Percentiles rank a stretch among this genome's conserved stretches.
These are phyloP conservation scores for Pandemis cinnamomeana DNA, from an alignment of 2,888 invertebrate genomes.

Conservation along the genomic window DNA sequence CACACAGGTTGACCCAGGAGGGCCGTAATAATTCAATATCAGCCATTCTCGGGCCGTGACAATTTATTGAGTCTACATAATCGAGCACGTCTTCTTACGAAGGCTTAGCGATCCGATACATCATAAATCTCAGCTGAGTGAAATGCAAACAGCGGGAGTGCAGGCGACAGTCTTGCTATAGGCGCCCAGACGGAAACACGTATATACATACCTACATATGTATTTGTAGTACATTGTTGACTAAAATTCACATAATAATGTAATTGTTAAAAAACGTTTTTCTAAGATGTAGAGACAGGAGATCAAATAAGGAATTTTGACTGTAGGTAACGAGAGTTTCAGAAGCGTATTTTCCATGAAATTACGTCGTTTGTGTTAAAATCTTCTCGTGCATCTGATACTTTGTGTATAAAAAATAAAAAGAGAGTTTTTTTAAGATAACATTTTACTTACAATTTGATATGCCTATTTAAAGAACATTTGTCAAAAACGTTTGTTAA, in stretches of 20 bases:
- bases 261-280: not conserved
- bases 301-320: too few species aligned
- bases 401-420: too few species aligned
- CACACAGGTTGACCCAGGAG: not conserved
- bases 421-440: too few species aligned
- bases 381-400: too few species aligned
- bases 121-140: constrained; percentile 35
- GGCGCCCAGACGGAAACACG: constrained; percentile 33
- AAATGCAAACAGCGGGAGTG: constrained; percentile 39
- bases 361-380: too few species aligned
- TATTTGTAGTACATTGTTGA: not conserved
- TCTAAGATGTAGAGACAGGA: not conserved
- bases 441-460: too few species aligned
- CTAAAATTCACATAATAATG: not conserved
- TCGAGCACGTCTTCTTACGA: constrained; percentile 1
- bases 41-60: not conserved
- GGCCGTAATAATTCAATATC: not conserved
- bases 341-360: too few species aligned
- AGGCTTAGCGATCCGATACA: constrained; percentile 23
- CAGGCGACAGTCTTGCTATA: constrained; percentile 38
- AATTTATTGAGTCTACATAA: not conserved
- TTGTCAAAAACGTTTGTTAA: too few species aligned
- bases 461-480: too few species aligned
- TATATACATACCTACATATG: not conserved
- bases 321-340: too few species aligned